phyloP scores from a whole-genome alignment of 2,888 invertebrate genomes.

The Lomographa bimaculata region DNA sequence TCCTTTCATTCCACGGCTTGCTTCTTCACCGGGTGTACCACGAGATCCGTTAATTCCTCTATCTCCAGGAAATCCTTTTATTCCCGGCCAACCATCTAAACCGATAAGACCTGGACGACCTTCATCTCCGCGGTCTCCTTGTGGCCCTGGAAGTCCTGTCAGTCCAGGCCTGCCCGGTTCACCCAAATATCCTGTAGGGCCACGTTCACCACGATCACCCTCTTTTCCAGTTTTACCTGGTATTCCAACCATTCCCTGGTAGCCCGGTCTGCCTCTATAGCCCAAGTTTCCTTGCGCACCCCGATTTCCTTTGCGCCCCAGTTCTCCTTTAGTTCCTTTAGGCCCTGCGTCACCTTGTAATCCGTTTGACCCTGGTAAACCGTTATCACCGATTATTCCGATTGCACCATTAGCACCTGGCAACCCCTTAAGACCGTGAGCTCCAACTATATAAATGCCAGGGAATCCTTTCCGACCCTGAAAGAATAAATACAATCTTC shows the following conservation, averaged over 20 bases:
- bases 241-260: conserved; percentile 60
- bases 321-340: conserved; percentile 83
- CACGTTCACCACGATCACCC: conserved; percentile 91
- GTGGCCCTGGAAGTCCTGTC: conserved; percentile 48
- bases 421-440: conserved; percentile 88
- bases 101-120: conserved; percentile 53
- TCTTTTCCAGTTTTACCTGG: conserved; percentile 53
- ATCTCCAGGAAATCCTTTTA: conserved; percentile 76
- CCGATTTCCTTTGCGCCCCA: conserved; percentile 63
- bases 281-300: conserved; percentile 67
- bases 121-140: conserved; percentile 50
- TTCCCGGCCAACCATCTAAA: conserved; percentile 53
- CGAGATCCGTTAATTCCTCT: conserved; percentile 79
- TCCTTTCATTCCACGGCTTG: conserved; percentile 85
- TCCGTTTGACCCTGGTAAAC: conserved; percentile 70
- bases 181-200: conserved; percentile 82
- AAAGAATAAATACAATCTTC: conserved; percentile 29
- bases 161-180: conserved; percentile 75
- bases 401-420: conserved; percentile 88
- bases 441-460: conserved; percentile 80
- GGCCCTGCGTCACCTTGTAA: conserved; percentile 65
- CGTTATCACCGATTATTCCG: conserved; percentile 83
- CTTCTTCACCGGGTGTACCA: conserved; percentile 85
- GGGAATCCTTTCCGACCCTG: conserved; percentile 73
- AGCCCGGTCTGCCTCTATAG: conserved; percentile 65